A percentile compares a stretch with the other conserved stretches of the same genome.
These are phyloP conservation scores for Agelas oroides DNA, from an alignment of 37 sponge, comb jelly and placozoan species.

Conservation along the genomic window DNA sequence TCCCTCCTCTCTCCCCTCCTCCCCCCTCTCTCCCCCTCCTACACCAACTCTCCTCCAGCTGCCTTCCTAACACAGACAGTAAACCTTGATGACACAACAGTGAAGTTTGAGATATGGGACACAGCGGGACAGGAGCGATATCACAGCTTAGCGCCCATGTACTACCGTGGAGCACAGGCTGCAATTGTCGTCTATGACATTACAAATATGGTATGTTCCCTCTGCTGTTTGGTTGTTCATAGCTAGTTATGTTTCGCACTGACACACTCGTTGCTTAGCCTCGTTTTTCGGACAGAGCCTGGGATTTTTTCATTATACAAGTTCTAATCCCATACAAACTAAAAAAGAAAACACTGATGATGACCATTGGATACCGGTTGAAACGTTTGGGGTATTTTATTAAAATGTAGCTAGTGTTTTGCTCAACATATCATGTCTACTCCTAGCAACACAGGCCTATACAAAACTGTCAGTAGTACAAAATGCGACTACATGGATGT, in stretches of 20 bases:
- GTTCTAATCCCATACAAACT: no score
- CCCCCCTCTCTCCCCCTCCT: neutral
- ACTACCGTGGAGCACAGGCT: slow-evolving; percentile 99
- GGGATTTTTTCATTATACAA: no score
- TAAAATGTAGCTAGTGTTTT: no score
- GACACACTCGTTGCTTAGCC: no score
- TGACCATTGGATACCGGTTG: no score
- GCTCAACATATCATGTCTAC: no score
- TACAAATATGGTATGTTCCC: slow-evolving; percentile 88
- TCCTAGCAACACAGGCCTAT: no score
- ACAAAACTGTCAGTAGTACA: no score
- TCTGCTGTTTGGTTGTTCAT: neutral
- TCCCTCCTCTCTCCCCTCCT: slow-evolving; percentile 4
- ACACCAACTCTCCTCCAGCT: slow-evolving; percentile 56
- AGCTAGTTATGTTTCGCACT: neutral
- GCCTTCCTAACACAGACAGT: slow-evolving; percentile 99
- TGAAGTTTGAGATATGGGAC: slow-evolving; percentile 99
- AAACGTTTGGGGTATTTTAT: no score
- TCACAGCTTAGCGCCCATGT: slow-evolving; percentile 99
- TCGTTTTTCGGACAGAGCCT: no score
- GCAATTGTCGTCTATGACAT: slow-evolving; percentile 99
- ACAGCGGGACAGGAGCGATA: slow-evolving; percentile 99
- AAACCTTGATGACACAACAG: slow-evolving; percentile 95
- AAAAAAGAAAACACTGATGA: no score
- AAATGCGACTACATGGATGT: no score